A percentile compares a stretch with the other conserved stretches of the same genome.
These are phyloP conservation scores for Corapipo altera DNA, from an alignment of 2,113 vertebrate genomes.

Conservation along the genomic window DNA sequence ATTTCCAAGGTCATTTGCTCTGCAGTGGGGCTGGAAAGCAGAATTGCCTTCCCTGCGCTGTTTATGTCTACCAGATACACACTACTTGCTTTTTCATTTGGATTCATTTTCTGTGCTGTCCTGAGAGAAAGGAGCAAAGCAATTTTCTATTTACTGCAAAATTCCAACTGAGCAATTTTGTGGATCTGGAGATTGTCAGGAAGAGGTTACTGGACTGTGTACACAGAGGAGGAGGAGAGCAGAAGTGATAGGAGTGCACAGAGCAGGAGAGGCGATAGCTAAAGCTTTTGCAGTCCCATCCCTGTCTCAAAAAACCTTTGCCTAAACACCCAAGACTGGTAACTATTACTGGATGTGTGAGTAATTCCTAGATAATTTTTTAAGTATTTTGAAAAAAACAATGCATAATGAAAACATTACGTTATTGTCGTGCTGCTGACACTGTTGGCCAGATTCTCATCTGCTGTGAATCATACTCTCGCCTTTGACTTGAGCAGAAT, in stretches of 20 bases:
- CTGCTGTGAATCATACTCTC: conserved; percentile 48
- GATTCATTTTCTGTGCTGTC: conserved; percentile 72
- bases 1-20: conserved; percentile 62
- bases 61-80: conserved; percentile 75
- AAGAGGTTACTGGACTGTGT: conserved; percentile 63
- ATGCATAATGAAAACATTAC: conserved; percentile 68
- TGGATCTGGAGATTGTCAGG: conserved; percentile 68
- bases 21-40: conserved; percentile 32
- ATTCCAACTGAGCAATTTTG: conserved; percentile 64
- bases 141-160: conserved; percentile 63
- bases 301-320: conserved; percentile 5
- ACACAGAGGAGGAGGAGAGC: conserved; percentile 28
- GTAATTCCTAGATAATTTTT: conserved; percentile 69
- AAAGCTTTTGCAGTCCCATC: background rate
- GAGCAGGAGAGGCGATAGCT: background rate
- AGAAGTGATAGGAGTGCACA: conserved; percentile 34
- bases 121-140: conserved; percentile 63
- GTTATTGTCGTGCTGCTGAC: conserved; percentile 54
- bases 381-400: conserved; percentile 66
- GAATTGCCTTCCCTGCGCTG: conserved; percentile 54
- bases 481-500: conserved; percentile 30
- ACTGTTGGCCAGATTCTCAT: conserved; percentile 60
- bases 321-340: conserved; percentile 41
- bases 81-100: conserved; percentile 74
- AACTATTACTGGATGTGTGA: conserved; percentile 59